Conservation (phyloP, 2,888 invertebrate species). For the Thalpophila matura region DNA sequence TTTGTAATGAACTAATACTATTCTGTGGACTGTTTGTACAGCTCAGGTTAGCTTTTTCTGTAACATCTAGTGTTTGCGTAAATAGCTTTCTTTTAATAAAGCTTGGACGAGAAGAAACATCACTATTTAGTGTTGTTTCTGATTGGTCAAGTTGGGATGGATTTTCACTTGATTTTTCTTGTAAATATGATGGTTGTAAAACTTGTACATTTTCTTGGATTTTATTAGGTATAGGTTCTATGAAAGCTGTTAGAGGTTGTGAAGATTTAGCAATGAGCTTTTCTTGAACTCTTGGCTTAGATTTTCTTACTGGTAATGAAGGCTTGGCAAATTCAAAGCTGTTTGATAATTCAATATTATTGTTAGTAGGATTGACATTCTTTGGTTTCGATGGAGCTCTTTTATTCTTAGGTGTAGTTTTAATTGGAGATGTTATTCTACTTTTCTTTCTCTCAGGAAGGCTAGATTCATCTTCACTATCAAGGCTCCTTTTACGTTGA, state of each 20-base stretch:
- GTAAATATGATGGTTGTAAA: slow-evolving; percentile 24
- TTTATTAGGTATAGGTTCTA: slow-evolving; percentile 27
- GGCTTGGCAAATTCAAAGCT: slow-evolving; percentile 80
- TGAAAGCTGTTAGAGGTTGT: slow-evolving; percentile 56
- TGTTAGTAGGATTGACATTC: slow-evolving; percentile 35
- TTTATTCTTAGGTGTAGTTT: slow-evolving; percentile 44
- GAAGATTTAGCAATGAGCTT: slow-evolving; percentile 71
- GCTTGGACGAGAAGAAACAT: slow-evolving; percentile 81
- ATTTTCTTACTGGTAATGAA: slow-evolving; percentile 71
- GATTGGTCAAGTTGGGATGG: slow-evolving; percentile 38
- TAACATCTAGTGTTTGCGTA: slow-evolving; percentile 82
- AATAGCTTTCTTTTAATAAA: slow-evolving; percentile 86
- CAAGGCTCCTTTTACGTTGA: slow-evolving; percentile 64
- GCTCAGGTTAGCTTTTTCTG: slow-evolving; percentile 75
- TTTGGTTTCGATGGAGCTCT: slow-evolving; percentile 36
- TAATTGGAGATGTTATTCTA: slow-evolving; percentile 65
- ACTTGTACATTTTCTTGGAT: slow-evolving; percentile 7
- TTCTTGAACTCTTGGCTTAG: slow-evolving; percentile 64
- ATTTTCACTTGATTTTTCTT: slow-evolving; percentile 50
- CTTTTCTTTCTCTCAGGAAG: slow-evolving; percentile 67
- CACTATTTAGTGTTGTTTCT: slow-evolving; percentile 61
- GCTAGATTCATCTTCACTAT: slow-evolving; percentile 59
- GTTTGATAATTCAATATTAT: slow-evolving; percentile 52
- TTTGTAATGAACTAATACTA: slow-evolving; percentile 71
- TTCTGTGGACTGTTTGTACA: slow-evolving; percentile 76